Conservation (phyloP, 2,888 invertebrate genomes). For the Gibbula magus region DNA sequence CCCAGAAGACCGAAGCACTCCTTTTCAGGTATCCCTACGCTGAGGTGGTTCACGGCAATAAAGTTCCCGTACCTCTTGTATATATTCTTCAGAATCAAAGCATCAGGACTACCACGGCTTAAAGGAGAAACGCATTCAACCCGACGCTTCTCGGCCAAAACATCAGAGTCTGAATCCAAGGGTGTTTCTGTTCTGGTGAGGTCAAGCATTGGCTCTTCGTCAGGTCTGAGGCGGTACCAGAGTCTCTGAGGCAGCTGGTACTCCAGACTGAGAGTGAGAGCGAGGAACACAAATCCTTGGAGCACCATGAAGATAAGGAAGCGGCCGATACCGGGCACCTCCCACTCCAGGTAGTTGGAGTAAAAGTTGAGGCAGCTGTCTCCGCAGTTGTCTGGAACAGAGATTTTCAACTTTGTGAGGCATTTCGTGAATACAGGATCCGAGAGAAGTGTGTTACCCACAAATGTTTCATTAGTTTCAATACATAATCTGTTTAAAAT, state of each 20-base stretch:
- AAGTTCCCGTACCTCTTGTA: constrained; percentile 83
- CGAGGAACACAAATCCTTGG: constrained; percentile 80
- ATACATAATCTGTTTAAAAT: no score
- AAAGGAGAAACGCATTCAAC: constrained; percentile 52
- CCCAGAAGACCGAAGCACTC: constrained; percentile 89
- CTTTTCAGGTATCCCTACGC: constrained; percentile 67
- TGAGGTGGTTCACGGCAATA: constrained; percentile 68
- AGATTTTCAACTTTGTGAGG: not conserved
- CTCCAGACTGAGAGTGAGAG: constrained; percentile 81
- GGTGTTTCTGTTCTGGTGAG: not conserved
- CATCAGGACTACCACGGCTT: constrained; percentile 53
- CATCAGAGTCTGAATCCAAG: constrained; percentile 70
- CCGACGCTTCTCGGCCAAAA: constrained; percentile 70
- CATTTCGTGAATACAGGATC: not conserved
- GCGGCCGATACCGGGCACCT: constrained; percentile 82
- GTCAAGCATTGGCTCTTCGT: not conserved
- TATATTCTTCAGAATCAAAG: constrained; percentile 73
- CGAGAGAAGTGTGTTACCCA: no score
- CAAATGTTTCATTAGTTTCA: no score
- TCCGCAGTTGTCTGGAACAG: constrained; percentile 46
- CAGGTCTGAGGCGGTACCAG: constrained; percentile 25
- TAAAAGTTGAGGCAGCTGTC: constrained; percentile 65
- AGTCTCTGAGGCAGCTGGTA: constrained; percentile 38
- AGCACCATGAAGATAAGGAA: constrained; percentile 80
- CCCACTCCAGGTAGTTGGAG: constrained; percentile 81